These are phyloP conservation scores for Nipponia nippon DNA, from an alignment of 2,113 vertebrate genomes.

Conservation along the genomic window DNA sequence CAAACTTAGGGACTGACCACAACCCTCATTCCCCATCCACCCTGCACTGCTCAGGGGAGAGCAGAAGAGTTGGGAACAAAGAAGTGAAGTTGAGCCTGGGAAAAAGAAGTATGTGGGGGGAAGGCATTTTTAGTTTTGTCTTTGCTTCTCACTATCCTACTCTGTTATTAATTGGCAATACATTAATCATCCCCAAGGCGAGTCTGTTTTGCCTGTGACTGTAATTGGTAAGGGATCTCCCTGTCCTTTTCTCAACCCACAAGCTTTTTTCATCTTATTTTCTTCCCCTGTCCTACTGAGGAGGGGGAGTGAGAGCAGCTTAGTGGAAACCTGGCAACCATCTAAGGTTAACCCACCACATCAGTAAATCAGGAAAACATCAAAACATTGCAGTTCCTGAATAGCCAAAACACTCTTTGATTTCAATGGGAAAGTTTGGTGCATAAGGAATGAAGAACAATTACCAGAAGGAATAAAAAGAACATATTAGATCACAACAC, in stretches of 20 bases:
- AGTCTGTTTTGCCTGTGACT: background rate
- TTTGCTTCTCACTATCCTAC: no score
- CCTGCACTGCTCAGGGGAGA: background rate
- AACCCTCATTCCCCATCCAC: background rate
- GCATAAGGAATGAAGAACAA: background rate
- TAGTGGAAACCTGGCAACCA: background rate
- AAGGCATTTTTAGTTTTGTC: background rate
- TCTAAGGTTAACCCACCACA: background rate
- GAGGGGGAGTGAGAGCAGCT: background rate
- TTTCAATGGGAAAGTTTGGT: background rate
- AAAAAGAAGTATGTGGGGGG: background rate
- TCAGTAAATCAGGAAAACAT: background rate
- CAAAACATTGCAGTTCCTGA: background rate
- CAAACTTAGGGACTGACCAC: background rate
- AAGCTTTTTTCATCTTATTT: background rate
- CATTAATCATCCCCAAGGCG: no score
- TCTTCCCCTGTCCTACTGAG: background rate
- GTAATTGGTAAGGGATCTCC: background rate
- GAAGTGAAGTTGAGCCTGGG: background rate
- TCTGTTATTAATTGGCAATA: no score
- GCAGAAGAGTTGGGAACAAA: background rate
- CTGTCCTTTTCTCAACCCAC: background rate
- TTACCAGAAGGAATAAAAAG: background rate
- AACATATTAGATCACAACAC: background rate
- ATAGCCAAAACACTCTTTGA: background rate